Evolutionary conservation across 2,113 vertebrate species (phyloP).

Genomic region (Motacilla tschutschensis): DNA sequence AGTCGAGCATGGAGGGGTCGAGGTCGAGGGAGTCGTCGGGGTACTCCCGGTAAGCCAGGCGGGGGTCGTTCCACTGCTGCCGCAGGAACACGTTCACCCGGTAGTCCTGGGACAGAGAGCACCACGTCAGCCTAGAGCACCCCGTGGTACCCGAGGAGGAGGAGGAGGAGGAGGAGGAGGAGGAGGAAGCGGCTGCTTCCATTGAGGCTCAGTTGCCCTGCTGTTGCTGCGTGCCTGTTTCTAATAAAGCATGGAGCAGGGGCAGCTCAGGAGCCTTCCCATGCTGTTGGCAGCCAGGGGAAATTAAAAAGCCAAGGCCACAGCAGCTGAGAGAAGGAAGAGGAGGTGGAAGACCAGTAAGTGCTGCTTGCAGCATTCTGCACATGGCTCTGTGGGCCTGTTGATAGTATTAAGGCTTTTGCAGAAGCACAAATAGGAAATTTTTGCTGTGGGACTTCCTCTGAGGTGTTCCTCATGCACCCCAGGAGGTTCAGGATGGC

Average conservation of each 20-base stretch:
- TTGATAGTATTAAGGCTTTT: background rate
- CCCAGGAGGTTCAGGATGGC: background rate
- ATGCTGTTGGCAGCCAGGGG: background rate
- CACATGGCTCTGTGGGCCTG: background rate
- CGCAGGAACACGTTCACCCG: slow-evolving; percentile 90
- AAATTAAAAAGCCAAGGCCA: background rate
- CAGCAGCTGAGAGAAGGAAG: background rate
- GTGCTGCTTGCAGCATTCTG: background rate
- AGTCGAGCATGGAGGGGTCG: slow-evolving; percentile 92
- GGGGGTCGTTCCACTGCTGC: slow-evolving; percentile 93
- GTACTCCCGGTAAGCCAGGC: slow-evolving; percentile 88
- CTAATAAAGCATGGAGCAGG: fast-evolving
- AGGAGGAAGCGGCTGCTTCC: background rate
- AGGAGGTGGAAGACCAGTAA: background rate
- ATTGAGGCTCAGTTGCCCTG: background rate
- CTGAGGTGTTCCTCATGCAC: background rate
- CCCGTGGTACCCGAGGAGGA: fast-evolving
- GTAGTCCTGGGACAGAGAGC: slow-evolving; percentile 79
- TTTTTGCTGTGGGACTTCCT: background rate
- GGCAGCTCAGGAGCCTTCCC: background rate
- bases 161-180: background rate
- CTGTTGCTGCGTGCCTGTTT: background rate
- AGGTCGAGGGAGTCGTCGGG: slow-evolving; percentile 89
- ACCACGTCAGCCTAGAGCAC: fast-evolving
- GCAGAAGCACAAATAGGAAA: background rate